Evolutionary conservation across 2,797 vertebrate genomes (phyloP).

Genomic region (Antennarius maculatus): DNA sequence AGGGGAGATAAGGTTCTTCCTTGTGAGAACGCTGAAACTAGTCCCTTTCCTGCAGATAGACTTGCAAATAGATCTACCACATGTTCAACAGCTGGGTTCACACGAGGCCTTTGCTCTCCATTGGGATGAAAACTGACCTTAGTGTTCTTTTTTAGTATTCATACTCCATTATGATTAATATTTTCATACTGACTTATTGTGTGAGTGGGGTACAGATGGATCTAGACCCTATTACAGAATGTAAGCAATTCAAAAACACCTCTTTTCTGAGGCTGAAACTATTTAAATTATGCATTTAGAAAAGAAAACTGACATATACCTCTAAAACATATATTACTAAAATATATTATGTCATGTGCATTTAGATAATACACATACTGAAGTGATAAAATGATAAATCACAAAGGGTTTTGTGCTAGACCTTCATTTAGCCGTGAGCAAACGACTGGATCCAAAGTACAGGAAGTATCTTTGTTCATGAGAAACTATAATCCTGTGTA

Average conservation of each 20-base stretch:
- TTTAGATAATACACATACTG: neutral
- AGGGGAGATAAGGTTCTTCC: conserved; percentile 63
- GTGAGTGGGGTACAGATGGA: neutral
- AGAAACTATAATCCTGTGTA: neutral
- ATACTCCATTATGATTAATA: conserved; percentile 19
- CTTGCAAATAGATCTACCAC: conserved; percentile 42
- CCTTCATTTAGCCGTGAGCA: neutral
- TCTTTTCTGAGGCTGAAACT: too few relatives aligned
- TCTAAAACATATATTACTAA: neutral
- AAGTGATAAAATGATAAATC: neutral
- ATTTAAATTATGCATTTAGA: neutral
- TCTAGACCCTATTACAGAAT: neutral
- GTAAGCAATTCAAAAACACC: neutral
- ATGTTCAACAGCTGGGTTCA: conserved; percentile 67
- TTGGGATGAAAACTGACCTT: neutral
- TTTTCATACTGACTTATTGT: neutral
- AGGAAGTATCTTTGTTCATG: neutral
- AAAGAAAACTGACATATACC: neutral
- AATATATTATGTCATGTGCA: too few relatives aligned
- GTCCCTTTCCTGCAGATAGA: conserved; percentile 27
- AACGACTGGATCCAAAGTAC: neutral
- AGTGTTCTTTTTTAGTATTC: conserved; percentile 19
- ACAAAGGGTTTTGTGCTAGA: too few relatives aligned
- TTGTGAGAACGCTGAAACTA: conserved; percentile 35
- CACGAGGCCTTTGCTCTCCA: conserved; percentile 12